Evolutionary conservation across 2,888 invertebrate species (phyloP).

Genomic region (Nymphalis c-album): DNA sequence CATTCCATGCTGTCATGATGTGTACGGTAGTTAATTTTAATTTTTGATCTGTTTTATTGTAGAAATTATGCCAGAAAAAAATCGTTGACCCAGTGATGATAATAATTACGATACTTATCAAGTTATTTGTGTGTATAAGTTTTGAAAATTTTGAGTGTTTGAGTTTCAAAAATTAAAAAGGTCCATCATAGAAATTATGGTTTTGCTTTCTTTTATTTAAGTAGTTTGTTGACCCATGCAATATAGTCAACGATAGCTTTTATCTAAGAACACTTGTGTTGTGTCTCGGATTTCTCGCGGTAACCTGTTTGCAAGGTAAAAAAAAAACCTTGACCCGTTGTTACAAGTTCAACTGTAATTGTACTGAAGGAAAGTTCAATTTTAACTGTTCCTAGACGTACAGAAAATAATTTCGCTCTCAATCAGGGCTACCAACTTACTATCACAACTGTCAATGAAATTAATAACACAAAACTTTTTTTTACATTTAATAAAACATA

Average conservation of each 20-base stretch:
- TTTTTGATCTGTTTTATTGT: too few species aligned
- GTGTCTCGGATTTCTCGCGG: conserved; percentile 59
- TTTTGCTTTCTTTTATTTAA: background rate
- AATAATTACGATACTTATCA: too few species aligned
- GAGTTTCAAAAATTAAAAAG: background rate
- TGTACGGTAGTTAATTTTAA: too few species aligned
- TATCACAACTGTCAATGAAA: background rate
- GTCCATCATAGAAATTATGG: background rate
- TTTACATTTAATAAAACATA: too few species aligned
- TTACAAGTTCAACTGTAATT: conserved; percentile 53
- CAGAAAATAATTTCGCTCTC: conserved; percentile 76
- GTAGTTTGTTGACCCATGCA: conserved; percentile 1
- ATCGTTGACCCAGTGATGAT: too few species aligned
- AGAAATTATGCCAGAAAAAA: too few species aligned
- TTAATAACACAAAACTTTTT: too few species aligned
- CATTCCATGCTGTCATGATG: too few species aligned
- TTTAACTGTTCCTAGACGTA: conserved; percentile 47
- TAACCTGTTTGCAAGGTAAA: conserved; percentile 57
- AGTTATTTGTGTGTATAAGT: too few species aligned
- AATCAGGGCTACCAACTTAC: conserved; percentile 35
- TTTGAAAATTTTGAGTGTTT: too few species aligned
- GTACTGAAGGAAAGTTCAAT: conserved; percentile 49
- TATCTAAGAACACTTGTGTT: conserved; percentile 13
- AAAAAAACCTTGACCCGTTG: conserved; percentile 51
- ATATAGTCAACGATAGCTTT: conserved; percentile 7